Evolutionary conservation across 2,113 vertebrate genomes (phyloP).

Genomic region (Hypocryptadius cinnamomeus): DNA sequence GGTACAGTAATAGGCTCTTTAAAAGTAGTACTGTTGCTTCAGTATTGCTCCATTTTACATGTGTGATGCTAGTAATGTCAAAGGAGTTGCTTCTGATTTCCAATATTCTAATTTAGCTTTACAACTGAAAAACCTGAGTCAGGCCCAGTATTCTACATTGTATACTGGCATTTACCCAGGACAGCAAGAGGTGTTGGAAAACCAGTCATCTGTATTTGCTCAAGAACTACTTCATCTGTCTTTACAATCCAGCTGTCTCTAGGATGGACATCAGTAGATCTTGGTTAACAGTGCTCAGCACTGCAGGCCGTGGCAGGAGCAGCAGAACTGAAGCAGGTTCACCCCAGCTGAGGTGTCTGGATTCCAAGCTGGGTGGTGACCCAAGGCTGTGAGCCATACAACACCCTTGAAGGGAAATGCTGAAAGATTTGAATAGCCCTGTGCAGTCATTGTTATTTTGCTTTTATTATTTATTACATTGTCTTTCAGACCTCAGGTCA

Average conservation of each 20-base stretch:
- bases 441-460: background rate
- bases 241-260: background rate
- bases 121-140: background rate
- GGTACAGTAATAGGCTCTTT: background rate
- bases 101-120: background rate
- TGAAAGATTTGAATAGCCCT: background rate
- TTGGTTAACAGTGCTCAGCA: background rate
- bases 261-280: background rate
- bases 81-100: background rate
- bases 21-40: background rate
- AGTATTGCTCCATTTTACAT: background rate
- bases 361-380: background rate
- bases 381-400: background rate
- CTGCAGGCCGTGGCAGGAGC: background rate
- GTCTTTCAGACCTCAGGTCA: background rate
- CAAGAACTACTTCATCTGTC: background rate
- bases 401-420: background rate
- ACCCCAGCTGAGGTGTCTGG: background rate
- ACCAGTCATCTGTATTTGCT: background rate
- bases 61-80: background rate
- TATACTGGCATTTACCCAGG: background rate
- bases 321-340: background rate
- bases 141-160: background rate
- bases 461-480: background rate
- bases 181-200: background rate